Conservation (phyloP, 2,797 vertebrate species). For the Malacoraja senta region DNA sequence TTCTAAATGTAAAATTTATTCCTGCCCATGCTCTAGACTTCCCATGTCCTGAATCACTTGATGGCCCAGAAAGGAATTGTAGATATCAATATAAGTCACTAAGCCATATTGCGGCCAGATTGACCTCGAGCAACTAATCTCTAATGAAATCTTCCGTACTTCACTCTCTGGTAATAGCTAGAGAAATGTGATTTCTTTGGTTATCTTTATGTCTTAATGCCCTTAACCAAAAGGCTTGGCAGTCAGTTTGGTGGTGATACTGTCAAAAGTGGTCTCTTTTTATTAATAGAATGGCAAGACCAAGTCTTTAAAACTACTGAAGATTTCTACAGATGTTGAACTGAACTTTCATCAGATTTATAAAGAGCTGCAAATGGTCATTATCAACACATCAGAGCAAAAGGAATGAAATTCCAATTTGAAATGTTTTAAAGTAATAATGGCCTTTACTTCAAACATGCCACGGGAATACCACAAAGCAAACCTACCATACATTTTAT, state of each 20-base stretch:
- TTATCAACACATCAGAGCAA: not conserved
- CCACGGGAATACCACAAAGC: not conserved
- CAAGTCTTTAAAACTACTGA: not conserved
- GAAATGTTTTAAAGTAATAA: too few species aligned
- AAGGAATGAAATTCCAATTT: not conserved
- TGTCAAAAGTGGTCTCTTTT: not conserved
- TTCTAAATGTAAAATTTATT: not conserved
- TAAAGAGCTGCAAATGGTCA: not conserved
- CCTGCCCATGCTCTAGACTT: not conserved
- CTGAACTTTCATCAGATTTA: not conserved
- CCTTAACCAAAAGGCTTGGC: not conserved
- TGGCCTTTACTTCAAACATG: not conserved
- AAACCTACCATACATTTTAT: not conserved
- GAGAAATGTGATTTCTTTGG: conserved; percentile 30
- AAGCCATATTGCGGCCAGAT: not conserved
- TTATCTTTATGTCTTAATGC: not conserved
- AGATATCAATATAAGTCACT: not conserved
- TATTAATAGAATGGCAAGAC: not conserved
- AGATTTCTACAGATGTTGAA: not conserved
- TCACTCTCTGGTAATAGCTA: not conserved
- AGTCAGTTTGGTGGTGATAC: not conserved
- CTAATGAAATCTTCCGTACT: conserved; percentile 29
- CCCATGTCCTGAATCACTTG: not conserved
- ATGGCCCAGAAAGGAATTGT: not conserved
- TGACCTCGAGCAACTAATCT: conserved; percentile 20